Evolutionary conservation across 64 coral and sea anemone species (phyloP).

Genomic region (Exaiptasia diaphana): DNA sequence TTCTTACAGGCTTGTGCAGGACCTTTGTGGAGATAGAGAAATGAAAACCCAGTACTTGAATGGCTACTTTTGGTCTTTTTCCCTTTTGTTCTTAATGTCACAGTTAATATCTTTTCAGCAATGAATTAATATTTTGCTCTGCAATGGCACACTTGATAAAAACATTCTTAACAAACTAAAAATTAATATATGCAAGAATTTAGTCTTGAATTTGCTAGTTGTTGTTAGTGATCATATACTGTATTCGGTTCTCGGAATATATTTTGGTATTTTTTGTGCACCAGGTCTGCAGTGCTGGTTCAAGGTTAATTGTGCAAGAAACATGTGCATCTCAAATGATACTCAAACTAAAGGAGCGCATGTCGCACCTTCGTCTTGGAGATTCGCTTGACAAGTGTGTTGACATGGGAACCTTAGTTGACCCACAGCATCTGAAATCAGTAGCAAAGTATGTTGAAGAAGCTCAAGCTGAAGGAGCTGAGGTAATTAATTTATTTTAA

Average conservation of each 20-base stretch:
- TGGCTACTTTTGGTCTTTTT: not conserved
- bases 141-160: too few relatives aligned
- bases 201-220: too few relatives aligned
- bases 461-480: conserved; percentile 82
- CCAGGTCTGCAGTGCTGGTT: conserved; percentile 96
- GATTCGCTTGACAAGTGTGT: conserved; percentile 85
- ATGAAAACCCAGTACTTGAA: not conserved
- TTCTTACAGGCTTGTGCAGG: too few relatives aligned
- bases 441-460: conserved; percentile 84
- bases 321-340: conserved; percentile 82
- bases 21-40: not conserved
- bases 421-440: conserved; percentile 71
- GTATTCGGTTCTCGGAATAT: too few relatives aligned
- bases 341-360: conserved; percentile 90
- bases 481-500: too few relatives aligned
- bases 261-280: too few relatives aligned
- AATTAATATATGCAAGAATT: too few relatives aligned
- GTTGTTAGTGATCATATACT: too few relatives aligned
- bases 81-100: too few relatives aligned
- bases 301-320: conserved; percentile 92
- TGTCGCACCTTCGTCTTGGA: conserved; percentile 80
- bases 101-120: too few relatives aligned
- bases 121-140: too few relatives aligned
- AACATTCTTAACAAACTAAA: too few relatives aligned
- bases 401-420: conserved; percentile 97